Base-by-base conservation (phyloP, 1,140 invertebrate species). In the Drosophila tristis region DNA sequence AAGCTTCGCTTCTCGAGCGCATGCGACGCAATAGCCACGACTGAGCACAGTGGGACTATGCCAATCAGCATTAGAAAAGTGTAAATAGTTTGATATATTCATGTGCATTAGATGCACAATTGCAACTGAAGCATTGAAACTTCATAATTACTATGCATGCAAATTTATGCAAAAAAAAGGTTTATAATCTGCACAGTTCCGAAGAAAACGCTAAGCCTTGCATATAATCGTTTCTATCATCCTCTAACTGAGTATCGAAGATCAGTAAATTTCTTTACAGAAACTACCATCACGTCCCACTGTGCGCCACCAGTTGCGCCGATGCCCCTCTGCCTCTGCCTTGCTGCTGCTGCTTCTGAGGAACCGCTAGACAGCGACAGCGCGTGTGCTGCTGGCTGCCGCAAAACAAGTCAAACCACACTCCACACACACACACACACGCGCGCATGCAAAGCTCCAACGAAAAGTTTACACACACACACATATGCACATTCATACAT, bases 331-430 rank as follows among this genome's bases (percentile, higher is more conserved):
- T 31, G 29, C 29, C 9, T 35, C 9, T 39, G 35, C 35, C 35
- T 39, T 5, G 48, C 29, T 57, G 72, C 29, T 57, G 72, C 74
- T 79, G 75, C 54, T 63, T 72, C 66, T 82, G 73, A 84, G 72
- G 62, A 84, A 85, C 72, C 80, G 80, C 80, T 80, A 85, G 77
- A 86, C 77, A 80, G 73, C 60, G 68, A 45, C 71, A 74, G 74
- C 81, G 81, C 81, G 77, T 86, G 81, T 86, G 68, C 73, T 80
- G 80, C 62, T 72, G 71, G 81, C 61, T 84, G 84, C 84, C 84
- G 63, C 79, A 89, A 89, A 89, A 89, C 84, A 90, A 89, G 84
- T 89, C 84, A 89, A 89, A 89, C 84, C 84, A 89, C 84, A 89
- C 56, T 56, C 84, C 74, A 84, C 56, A 80, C 80, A 51, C 55